These are phyloP conservation scores for Zygaena filipendulae DNA, from an alignment of 2,888 invertebrate genomes.

Conservation along the genomic window DNA sequence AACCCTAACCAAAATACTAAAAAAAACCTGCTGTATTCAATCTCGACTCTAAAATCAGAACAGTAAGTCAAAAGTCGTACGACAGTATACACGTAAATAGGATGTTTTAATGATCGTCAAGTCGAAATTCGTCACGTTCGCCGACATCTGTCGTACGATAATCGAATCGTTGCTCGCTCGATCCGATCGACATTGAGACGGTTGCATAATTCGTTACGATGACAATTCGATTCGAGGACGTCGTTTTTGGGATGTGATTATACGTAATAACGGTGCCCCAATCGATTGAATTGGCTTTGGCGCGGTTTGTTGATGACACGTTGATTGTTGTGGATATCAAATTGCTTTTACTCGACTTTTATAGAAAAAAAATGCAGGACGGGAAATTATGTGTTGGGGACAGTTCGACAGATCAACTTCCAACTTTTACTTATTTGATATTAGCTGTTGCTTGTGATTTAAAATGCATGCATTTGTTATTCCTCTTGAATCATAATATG, in stretches of 20 bases:
- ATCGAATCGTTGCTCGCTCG: conserved; percentile 46
- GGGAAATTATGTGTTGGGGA: too few relatives aligned
- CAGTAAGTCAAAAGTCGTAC: background rate
- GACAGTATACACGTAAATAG: background rate
- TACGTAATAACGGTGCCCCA: conserved; percentile 43
- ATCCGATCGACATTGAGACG: conserved; percentile 39
- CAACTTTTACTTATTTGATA: too few relatives aligned
- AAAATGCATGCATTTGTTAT: too few relatives aligned
- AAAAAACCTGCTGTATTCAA: too few relatives aligned
- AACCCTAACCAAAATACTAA: conserved; percentile 37
- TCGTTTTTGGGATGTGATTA: conserved; percentile 47
- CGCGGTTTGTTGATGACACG: conserved; percentile 45
- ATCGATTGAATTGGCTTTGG: conserved; percentile 41
- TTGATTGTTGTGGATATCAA: conserved; percentile 43
- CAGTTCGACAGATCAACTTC: too few relatives aligned
- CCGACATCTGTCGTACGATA: conserved; percentile 64
- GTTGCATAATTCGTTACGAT: conserved; percentile 64
- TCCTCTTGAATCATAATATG: too few relatives aligned
- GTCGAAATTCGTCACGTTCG: conserved; percentile 66
- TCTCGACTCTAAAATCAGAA: conserved; percentile 5
- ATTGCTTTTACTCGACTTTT: conserved; percentile 26
- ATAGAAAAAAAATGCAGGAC: too few relatives aligned
- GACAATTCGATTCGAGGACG: conserved; percentile 55
- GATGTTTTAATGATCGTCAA: conserved; percentile 22
- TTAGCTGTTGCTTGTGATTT: too few relatives aligned